Evolutionary conservation across 2,888 invertebrate genomes (phyloP), one percentile per base, ranked within the genome.

Genomic region (Biston stratarius): DNA sequence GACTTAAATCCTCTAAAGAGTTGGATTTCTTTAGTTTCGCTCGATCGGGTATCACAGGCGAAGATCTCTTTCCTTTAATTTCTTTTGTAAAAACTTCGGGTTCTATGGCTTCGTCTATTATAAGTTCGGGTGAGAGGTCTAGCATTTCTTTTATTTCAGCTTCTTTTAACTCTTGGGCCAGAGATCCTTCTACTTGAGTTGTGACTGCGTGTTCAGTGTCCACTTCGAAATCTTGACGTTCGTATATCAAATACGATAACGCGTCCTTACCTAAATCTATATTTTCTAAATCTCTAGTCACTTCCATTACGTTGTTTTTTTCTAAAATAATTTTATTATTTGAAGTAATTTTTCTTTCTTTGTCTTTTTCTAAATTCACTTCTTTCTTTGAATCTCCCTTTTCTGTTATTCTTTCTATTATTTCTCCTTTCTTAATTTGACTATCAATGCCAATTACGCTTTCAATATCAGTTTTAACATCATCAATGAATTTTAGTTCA

Each of bases 191-290:
- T 0, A 75, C 73, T 34, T 82, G 77, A 2, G 52, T 66, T 1
- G 80, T 77, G 0, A 73, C 57, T 0, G 74, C 57, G 7, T 73
- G 70, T 6, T 72, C 72, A 5, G 81, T 79, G 0, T 75, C 67
- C 0, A 74, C 79, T 49, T 84, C 85, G 45, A 85, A 87, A 11
- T 88, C 85, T 68, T 84, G 83, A 62, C 82, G 88, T 57, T 91
- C 92, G 51, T 86, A 91, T 34, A 89, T 85, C 0, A 93, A 78
- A 67, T 91, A 92, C 0, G 92, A 89, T 0, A 94, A 65, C 0
- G 94, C 94, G 40, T 94, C 94, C 81, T 90, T 93, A 0, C 88
- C 94, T 59, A 94, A 77, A 75, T 94, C 94, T 0, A 94, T 84
- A 0, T 74, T 78, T 48, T 86, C 87, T 10, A 86, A 61, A 12